A percentile compares a stretch with the other conserved stretches of the same genome.
These are phyloP conservation scores for Bujurquina vittata DNA, from an alignment of 2,113 vertebrate species.

Conservation along the genomic window DNA sequence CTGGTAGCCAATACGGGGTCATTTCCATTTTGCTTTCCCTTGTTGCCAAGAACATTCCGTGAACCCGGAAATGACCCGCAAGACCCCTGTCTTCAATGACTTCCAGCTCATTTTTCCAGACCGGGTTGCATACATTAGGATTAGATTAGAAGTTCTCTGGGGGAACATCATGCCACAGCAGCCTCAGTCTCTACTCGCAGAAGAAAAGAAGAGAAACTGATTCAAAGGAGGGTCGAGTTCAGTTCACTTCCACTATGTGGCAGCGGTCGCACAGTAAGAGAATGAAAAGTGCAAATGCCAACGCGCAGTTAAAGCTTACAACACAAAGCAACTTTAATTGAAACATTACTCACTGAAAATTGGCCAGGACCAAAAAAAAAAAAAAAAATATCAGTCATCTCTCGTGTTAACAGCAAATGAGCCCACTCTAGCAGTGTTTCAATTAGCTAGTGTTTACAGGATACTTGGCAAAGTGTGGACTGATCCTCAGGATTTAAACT, in stretches of 20 bases:
- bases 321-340: slow-evolving; percentile 54
- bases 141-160: background rate
- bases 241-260: background rate
- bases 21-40: no score
- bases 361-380: no score
- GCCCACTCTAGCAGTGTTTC: background rate
- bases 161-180: slow-evolving; percentile 2
- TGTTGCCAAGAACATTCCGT: no score
- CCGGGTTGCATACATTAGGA: no score
- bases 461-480: background rate
- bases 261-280: background rate
- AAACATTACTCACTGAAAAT: slow-evolving; percentile 34
- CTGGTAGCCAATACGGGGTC: no score
- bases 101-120: no score
- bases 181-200: slow-evolving; percentile 14
- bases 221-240: background rate
- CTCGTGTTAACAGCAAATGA: background rate
- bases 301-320: slow-evolving; percentile 31
- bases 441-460: background rate
- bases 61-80: no score
- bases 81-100: no score
- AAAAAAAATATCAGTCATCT: background rate
- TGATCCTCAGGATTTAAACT: background rate
- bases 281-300: background rate
- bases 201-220: background rate